Percentiles rank a stretch among this genome's conserved stretches.
These are phyloP conservation scores for Labia minor DNA, from an alignment of 2,888 invertebrate species.

Conservation along the genomic window DNA sequence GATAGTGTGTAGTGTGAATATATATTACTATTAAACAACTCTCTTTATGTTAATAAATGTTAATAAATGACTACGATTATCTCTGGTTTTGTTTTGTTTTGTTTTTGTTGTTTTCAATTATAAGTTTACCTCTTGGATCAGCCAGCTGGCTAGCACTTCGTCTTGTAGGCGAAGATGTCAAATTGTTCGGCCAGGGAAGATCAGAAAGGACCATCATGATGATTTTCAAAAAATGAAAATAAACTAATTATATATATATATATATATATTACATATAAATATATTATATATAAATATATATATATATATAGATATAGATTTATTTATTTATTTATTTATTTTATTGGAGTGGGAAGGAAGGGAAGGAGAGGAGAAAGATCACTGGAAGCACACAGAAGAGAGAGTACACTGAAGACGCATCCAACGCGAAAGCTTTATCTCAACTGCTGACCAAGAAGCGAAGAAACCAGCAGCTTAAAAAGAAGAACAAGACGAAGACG, in stretches of 20 bases:
- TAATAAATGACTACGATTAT: too few species aligned
- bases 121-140: background rate
- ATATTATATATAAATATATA: too few species aligned
- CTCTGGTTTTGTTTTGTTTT: too few species aligned
- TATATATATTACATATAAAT: too few species aligned
- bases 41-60: background rate
- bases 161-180: background rate
- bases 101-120: background rate
- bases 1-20: background rate
- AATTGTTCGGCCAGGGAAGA: constrained; percentile 21
- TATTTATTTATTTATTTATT: too few species aligned
- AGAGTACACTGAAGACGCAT: background rate
- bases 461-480: constrained; percentile 1
- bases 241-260: too few species aligned
- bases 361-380: too few species aligned
- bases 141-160: constrained; percentile 7
- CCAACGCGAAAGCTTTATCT: background rate
- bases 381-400: background rate
- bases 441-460: constrained; percentile 7
- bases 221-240: background rate
- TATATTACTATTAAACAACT: background rate
- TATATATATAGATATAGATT: too few species aligned
- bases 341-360: too few species aligned
- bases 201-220: constrained; percentile 24
- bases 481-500: background rate